phyloP scores from a whole-genome alignment of 23 tunicate species.

The Corella eumyota region DNA sequence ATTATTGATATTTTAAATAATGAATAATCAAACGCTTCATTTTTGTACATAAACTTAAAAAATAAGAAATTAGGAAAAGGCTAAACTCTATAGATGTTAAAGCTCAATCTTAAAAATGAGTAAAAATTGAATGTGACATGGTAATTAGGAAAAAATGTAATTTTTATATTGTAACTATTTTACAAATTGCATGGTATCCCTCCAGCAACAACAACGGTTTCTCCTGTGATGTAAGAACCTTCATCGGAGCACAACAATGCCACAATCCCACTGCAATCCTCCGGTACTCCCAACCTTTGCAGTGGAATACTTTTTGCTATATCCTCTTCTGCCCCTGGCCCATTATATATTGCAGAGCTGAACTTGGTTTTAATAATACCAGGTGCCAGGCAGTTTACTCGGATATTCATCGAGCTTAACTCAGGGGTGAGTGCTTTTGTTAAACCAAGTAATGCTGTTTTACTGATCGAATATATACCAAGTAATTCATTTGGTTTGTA shows the following conservation, averaged over 20 bases:
- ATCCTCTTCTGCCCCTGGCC: constrained; percentile 2
- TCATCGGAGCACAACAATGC: constrained; percentile 43
- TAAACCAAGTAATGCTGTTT: constrained; percentile 48
- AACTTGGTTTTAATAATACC: constrained; percentile 54
- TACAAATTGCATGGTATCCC: constrained; percentile 23
- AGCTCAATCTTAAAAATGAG: too few relatives aligned
- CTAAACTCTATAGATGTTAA: too few relatives aligned
- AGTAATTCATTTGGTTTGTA: constrained; percentile 16
- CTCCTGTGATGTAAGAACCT: constrained; percentile 55
- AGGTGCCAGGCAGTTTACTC: constrained; percentile 48
- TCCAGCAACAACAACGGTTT: constrained; percentile 47
- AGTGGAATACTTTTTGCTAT: constrained; percentile 1
- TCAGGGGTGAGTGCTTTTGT: constrained; percentile 42
- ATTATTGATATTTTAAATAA: too few relatives aligned
- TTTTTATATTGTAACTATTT: too few relatives aligned
- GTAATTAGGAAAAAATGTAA: too few relatives aligned
- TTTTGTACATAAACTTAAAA: too few relatives aligned
- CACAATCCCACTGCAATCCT: constrained; percentile 29
- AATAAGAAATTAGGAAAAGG: too few relatives aligned
- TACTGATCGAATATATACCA: constrained; percentile 46
- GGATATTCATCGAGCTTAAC: constrained; percentile 19
- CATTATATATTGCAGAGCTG: constrained; percentile 33
- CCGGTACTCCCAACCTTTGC: constrained; percentile 26
- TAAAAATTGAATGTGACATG: too few relatives aligned
- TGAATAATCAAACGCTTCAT: too few relatives aligned